A percentile compares a stretch with the other conserved stretches of the same genome.
These are phyloP conservation scores for Tromatobia lineatoria DNA, from an alignment of 2,888 invertebrate genomes.

Conservation along the genomic window DNA sequence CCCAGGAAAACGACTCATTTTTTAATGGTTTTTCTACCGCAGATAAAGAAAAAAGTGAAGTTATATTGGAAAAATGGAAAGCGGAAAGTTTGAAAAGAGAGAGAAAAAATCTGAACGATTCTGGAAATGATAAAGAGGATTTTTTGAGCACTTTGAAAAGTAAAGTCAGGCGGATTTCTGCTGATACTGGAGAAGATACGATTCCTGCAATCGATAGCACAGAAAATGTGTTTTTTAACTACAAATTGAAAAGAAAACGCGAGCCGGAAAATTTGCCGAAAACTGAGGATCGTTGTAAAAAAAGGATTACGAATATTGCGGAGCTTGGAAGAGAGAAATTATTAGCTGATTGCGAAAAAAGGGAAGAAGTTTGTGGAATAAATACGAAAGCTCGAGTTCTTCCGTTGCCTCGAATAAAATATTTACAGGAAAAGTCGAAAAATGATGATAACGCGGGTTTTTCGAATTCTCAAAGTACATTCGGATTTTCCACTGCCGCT, in stretches of 20 bases:
- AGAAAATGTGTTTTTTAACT: too few relatives aligned
- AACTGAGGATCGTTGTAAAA: neutral
- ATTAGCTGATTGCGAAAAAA: neutral
- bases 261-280: neutral
- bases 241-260: too few relatives aligned
- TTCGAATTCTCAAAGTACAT: too few relatives aligned
- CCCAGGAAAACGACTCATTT: neutral
- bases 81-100: neutral
- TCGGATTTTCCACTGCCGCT: too few relatives aligned
- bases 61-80: neutral
- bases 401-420: neutral
- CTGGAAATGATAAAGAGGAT: neutral
- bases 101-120: neutral
- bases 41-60: neutral
- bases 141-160: conserved; percentile 7
- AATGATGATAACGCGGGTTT: conserved; percentile 71
- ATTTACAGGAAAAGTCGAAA: neutral
- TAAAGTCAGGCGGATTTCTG: neutral
- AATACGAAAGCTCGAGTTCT: neutral
- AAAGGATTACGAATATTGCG: neutral
- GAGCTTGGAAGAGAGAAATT: neutral
- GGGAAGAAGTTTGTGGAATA: neutral
- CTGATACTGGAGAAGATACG: neutral
- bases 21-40: conserved; percentile 7
- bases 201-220: too few relatives aligned